Conservation (phyloP, 2,113 vertebrate genomes). For the Alligator mississippiensis region DNA sequence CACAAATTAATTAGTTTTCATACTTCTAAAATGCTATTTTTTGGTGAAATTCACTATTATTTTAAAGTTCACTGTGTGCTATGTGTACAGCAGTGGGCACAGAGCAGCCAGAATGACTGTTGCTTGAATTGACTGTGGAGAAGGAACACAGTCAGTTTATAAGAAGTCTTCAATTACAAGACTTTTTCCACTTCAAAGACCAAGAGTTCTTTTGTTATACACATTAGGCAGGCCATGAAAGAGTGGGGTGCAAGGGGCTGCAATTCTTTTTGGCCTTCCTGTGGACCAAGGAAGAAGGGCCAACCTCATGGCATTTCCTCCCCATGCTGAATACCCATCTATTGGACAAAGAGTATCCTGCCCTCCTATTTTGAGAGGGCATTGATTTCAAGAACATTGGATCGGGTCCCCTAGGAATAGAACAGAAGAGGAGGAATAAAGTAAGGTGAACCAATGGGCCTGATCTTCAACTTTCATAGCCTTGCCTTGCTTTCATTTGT, state of each 20-base stretch:
- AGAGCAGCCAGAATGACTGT: background rate
- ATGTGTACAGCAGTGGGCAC: background rate
- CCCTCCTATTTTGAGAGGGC: background rate
- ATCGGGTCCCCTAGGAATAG: background rate
- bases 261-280: background rate
- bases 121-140: conserved; percentile 13
- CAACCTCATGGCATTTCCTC: background rate
- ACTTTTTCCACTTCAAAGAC: background rate
- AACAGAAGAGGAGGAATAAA: background rate
- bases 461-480: background rate
- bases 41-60: too few relatives aligned
- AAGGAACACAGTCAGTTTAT: background rate
- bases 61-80: too few relatives aligned
- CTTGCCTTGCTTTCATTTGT: too few relatives aligned
- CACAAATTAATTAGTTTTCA: too few relatives aligned
- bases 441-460: background rate
- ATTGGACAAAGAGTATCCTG: background rate
- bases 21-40: too few relatives aligned
- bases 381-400: background rate
- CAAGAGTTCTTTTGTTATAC: background rate
- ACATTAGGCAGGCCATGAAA: background rate
- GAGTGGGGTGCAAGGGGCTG: background rate
- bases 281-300: background rate
- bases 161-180: background rate
- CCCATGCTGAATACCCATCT: too few relatives aligned